A percentile compares a stretch with the other conserved stretches of the same genome.
phyloP scores from a whole-genome alignment of 2,797 vertebrate species.

The Typhlichthys eigenmanni region DNA sequence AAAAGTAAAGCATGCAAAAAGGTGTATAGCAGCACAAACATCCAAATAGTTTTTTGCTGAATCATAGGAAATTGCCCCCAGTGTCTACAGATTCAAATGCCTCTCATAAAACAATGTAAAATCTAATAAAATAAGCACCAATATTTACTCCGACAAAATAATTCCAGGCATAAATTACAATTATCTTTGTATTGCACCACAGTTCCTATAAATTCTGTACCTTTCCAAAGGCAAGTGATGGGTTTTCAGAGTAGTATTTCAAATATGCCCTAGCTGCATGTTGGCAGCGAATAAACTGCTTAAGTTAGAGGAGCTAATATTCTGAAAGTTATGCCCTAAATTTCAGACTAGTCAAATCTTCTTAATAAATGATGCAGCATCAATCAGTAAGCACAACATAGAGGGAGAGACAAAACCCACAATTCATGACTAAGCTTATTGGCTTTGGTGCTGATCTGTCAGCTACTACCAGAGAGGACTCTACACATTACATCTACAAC shows the following conservation, averaged over 20 bases:
- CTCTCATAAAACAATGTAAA: conserved; percentile 58
- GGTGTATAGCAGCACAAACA: too few species aligned
- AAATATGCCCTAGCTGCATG: conserved; percentile 3
- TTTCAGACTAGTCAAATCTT: conserved; percentile 56
- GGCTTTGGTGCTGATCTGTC: conserved; percentile 42
- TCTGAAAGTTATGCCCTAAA: conserved; percentile 35
- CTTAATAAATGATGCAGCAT: conserved; percentile 57
- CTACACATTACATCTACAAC: conserved; percentile 48
- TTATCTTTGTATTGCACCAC: conserved; percentile 32
- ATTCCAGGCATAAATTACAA: conserved; percentile 47
- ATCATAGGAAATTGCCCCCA: conserved; percentile 44
- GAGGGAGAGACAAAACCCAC: conserved; percentile 33
- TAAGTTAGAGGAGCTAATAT: conserved; percentile 45
- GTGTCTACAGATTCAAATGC: conserved; percentile 45
- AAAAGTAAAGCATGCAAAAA: too few species aligned
- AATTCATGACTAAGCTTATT: conserved; percentile 52
- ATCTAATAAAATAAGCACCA: conserved; percentile 52
- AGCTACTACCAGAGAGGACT: conserved; percentile 28
- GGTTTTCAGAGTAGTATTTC: conserved; percentile 40
- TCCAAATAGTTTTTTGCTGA: conserved; percentile 42
- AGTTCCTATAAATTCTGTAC: conserved; percentile 41
- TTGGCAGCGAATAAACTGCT: conserved; percentile 27
- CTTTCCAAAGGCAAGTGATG: conserved; percentile 31
- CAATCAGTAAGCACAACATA: conserved; percentile 50
- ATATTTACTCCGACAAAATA: conserved; percentile 46